Evolutionary conservation across 1,140 invertebrate genomes (phyloP), one percentile per base, ranked within the genome.

Genomic region (Cotesia glomerata): DNA sequence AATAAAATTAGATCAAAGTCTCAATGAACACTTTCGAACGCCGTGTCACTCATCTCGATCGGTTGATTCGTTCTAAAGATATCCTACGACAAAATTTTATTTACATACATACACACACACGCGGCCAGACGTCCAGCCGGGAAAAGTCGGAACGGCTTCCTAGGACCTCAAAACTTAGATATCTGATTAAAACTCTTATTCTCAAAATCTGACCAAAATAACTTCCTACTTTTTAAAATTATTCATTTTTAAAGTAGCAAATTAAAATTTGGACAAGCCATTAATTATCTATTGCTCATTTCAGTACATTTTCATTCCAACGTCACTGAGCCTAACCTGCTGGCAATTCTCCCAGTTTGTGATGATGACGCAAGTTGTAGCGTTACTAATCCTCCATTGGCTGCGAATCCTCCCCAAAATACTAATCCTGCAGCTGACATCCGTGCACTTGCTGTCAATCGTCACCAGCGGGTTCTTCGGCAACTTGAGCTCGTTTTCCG

Each of bases 311-410:
- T 71, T 81, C 11, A 65, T 81, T 7, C 73, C 73, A 3, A 87
- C 87, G 16, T 70, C 82, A n/a, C 62, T 86, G 4, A 91, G 90
- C 71, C 80, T 93, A 0, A 79, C 91, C 3, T 89, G 89, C 76
- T 93, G 92, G 91, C 92, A 95, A 82, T 95, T 95, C 88, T 90
- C 93, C 1, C 94, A 95, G 78, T 95, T 95, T 81, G 90, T 94
- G 56, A 89, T 95, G 65, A 82, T 92, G 0, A 93, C 92, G 0
- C 93, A 95, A 81, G 87, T 90, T 2, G 79, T 90, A 16, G 89
- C 92, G 2, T 83, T 93, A 34, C 85, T 91, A 34, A 87, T 91
- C 35, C 88, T 92, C 52, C 92, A 92, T 76, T 89, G 91, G 77
- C 74, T 93, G 3, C 88, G 85, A 68, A 90, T 91, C 51, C 90